phyloP scores from a whole-genome alignment of 2,888 invertebrate species.

The Andrena chrysosceles region DNA sequence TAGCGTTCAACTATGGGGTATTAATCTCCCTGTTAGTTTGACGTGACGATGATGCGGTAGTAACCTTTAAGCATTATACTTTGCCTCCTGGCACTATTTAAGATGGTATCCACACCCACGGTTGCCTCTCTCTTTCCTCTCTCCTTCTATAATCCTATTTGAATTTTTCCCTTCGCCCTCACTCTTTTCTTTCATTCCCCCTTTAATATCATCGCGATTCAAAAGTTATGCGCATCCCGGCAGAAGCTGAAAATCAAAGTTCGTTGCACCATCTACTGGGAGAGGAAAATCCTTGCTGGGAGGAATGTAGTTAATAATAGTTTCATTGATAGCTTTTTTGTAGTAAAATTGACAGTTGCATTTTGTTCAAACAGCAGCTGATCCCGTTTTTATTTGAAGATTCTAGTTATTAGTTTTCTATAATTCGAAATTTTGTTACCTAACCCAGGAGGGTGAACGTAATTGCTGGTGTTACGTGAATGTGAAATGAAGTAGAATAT shows the following conservation, averaged over 20 bases:
- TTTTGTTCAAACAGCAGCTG: background rate
- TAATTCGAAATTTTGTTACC: background rate
- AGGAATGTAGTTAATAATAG: background rate
- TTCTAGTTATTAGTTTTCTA: background rate
- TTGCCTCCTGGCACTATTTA: constrained; percentile 60
- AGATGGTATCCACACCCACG: constrained; percentile 65
- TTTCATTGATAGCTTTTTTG: background rate
- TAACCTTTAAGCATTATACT: constrained; percentile 73
- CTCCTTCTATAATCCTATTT: constrained; percentile 45
- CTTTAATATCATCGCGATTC: constrained; percentile 22
- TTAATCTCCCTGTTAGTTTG: constrained; percentile 76
- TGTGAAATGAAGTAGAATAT: background rate
- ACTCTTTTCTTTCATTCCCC: background rate
- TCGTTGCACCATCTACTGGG: constrained; percentile 7
- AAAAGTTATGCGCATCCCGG: constrained; percentile 37
- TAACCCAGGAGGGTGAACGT: background rate
- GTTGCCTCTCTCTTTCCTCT: constrained; percentile 43
- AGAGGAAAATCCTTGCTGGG: background rate
- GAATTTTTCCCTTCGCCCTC: constrained; percentile 14
- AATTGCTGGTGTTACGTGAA: background rate
- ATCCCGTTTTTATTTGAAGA: background rate
- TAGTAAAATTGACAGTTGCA: background rate
- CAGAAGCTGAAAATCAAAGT: constrained; percentile 26
- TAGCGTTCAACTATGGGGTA: constrained; percentile 77
- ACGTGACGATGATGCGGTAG: constrained; percentile 77